Percentiles rank a stretch among this genome's conserved stretches.
Evolutionary conservation across 2,888 invertebrate genomes (phyloP).

Genomic region (Eupeodes latifasciatus): DNA sequence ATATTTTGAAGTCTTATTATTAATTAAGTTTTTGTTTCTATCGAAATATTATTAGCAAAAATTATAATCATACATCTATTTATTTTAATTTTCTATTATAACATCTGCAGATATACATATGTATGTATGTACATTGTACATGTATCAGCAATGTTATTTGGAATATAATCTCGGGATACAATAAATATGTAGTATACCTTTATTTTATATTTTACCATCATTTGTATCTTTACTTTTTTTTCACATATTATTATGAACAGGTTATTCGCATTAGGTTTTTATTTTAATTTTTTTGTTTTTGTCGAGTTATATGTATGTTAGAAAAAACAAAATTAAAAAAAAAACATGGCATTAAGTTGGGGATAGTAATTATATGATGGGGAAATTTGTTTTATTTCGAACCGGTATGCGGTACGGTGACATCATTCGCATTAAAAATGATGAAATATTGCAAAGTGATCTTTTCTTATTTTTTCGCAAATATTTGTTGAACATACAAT

Average conservation of each 20-base stretch:
- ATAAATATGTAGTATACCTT: background rate
- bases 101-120: background rate
- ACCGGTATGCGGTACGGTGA: slow-evolving; percentile 61
- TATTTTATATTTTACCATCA: slow-evolving; percentile 11
- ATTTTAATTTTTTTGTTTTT: slow-evolving; percentile 1
- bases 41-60: background rate
- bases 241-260: slow-evolving; percentile 47
- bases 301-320: background rate
- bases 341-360: slow-evolving; percentile 35
- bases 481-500: background rate
- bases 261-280: slow-evolving; percentile 47
- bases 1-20: background rate
- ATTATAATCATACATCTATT: background rate
- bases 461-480: background rate
- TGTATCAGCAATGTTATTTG: background rate
- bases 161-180: background rate
- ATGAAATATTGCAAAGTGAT: slow-evolving; percentile 64
- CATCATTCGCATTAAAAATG: slow-evolving; percentile 67
- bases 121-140: background rate
- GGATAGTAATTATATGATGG: slow-evolving; percentile 9
- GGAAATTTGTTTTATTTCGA: slow-evolving; percentile 39
- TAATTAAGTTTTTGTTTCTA: background rate
- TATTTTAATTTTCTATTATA: background rate
- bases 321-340: background rate
- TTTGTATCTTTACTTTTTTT: slow-evolving; percentile 20